These are phyloP conservation scores for Steinernema hermaphroditum DNA, from an alignment of 2,888 invertebrate genomes.

Conservation along the genomic window DNA sequence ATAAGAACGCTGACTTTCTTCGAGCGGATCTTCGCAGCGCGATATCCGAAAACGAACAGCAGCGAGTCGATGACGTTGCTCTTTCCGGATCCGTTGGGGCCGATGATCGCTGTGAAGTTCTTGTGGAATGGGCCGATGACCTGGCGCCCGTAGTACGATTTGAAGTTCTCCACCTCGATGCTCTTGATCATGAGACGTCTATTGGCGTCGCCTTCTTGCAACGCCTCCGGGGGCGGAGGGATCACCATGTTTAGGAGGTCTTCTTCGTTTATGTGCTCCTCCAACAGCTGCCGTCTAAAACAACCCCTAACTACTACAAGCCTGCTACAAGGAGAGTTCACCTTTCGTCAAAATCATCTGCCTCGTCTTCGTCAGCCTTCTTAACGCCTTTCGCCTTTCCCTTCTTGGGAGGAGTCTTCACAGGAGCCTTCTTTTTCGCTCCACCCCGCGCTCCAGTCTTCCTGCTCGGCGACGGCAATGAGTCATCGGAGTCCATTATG, in stretches of 20 bases:
- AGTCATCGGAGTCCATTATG: conserved; percentile 24
- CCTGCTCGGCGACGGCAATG: background rate
- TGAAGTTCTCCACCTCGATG: conserved; percentile 90
- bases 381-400: background rate
- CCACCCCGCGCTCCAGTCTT: background rate
- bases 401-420: conserved; percentile 10
- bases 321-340: background rate
- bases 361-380: conserved; percentile 25
- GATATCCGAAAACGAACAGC: conserved; percentile 96
- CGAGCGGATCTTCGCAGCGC: conserved; percentile 90
- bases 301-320: background rate
- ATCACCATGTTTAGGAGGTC: conserved; percentile 42
- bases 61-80: conserved; percentile 98
- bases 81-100: conserved; percentile 98
- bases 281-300: conserved; percentile 34
- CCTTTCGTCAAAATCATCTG: conserved; percentile 33
- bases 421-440: conserved; percentile 13
- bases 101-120: conserved; percentile 93
- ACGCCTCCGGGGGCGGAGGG: conserved; percentile 37
- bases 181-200: conserved; percentile 79
- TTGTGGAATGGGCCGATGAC: conserved; percentile 91
- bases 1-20: conserved; percentile 82
- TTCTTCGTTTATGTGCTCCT: conserved; percentile 39
- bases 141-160: conserved; percentile 87
- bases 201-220: conserved; percentile 33